Base-by-base conservation (phyloP, 1,140 invertebrate species). In the Scaptomyza pallida region DNA sequence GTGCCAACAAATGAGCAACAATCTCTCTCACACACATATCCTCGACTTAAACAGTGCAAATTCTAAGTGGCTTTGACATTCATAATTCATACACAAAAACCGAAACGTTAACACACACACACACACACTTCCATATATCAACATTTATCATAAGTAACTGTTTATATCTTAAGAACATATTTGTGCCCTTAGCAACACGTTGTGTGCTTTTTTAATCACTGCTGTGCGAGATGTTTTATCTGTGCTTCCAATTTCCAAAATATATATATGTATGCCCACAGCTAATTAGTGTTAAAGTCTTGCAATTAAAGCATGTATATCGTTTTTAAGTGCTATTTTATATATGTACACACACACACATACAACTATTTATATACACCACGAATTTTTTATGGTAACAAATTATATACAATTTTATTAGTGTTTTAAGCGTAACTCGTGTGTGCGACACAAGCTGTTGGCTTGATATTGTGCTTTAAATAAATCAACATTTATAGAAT, bases 381-480 rank as follows among this genome's bases (percentile, higher is more conserved):
- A 72, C 75, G 83, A 77, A 88, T 86, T 86, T 86, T 81, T 68
- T 88, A 81, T 77, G 63, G 19, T 78, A 78, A 75, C 70, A 50
- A 81, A 69, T 75, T 78, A 62, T 68, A 65, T 67, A 74, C 69
- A 73, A 40, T 41, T 62, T 35, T 67, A 67, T 61, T 40, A 65
- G 43, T 44, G 21, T 47, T 73, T 43, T 73, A 67, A 85, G 60
- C 59, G 72, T 79, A 81, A 77, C 45, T 50, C 62, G 72, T 68
- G 75, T 68, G 75, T 82, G 79, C 79, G 59, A 64, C 68, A 43
- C 71, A 70, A 81, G 81, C 77, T 78, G 57, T n/a, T 63, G 33
- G 78, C 81, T 88, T 75, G 70, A 57, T 67, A 62, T 74, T 89
- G 82, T 86, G 82, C 83, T 86, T 86, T 88, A 89, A n/a, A 89